Base-by-base conservation (phyloP, 2,797 vertebrate species). In the Buceros bicornis region DNA sequence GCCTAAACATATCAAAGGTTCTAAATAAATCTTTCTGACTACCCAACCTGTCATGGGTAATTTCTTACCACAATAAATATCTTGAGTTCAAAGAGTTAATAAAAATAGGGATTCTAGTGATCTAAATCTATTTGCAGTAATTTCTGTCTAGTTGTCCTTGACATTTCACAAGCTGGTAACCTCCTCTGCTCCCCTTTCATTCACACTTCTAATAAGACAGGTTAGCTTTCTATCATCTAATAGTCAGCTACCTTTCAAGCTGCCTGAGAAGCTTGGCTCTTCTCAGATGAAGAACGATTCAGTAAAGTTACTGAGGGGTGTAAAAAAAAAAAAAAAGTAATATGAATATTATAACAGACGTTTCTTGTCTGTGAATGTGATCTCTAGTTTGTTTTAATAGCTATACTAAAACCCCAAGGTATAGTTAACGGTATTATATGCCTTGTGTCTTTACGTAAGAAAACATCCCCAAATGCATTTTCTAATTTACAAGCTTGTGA, bases 401-500 rank as follows among this genome's bases (percentile, higher is more conserved):
- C 95, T 95, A 66, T 66, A 90, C 83, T 96, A 97, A 98, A 97
- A 96, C 95, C 96, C 96, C 74, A 90, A 25, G 94, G 97, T 95
- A 97, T 71, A 97, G 92, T 98, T 97, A 98, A 98, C 92, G 86
- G 95, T 88, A 95, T 97, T 97, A 95, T 95, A 96, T 81, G 80
- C 45, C 11, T 97, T 91, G 93, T 93, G 91, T 97, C 95, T 97
- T 97, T 93, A 92, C 81, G 95, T 73, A 95, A 94, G 95, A 97
- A 97, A 97, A 97, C 96, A 98, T 97, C 93, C 87, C 95, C 95
- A 97, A 97, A 97, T 76, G 96, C 83, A 94, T 97, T 98, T 98
- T 97, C 96, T 98, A 97, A 98, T 98, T 98, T 97, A 98, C 91
- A 97, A 95, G 95, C 94, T 82, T 96, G 90, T 97, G 98, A 98